Evolutionary conservation across 2,888 invertebrate species (phyloP).

Genomic region (Plebejus melissa): DNA sequence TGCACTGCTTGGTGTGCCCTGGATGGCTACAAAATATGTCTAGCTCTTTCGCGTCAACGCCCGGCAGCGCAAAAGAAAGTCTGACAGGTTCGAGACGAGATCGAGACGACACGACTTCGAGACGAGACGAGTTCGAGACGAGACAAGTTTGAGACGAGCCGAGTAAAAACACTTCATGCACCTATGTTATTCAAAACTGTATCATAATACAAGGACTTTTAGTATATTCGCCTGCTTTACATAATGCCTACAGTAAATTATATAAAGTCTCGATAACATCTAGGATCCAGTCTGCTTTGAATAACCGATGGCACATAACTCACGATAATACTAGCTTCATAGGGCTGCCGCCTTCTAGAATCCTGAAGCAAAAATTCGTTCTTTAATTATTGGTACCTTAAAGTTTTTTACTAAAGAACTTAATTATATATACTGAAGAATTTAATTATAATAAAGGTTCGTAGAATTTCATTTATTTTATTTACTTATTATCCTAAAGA

Average conservation of each 20-base stretch:
- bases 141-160: too few relatives aligned
- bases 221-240: background rate
- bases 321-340: constrained; percentile 6
- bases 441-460: too few relatives aligned
- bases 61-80: too few relatives aligned
- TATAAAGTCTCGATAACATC: constrained; percentile 8
- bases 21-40: too few relatives aligned
- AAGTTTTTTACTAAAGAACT: too few relatives aligned
- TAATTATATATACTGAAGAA: too few relatives aligned
- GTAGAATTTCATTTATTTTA: background rate
- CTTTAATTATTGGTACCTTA: too few relatives aligned
- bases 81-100: too few relatives aligned
- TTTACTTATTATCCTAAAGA: background rate
- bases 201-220: background rate
- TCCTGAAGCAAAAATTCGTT: background rate
- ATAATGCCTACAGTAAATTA: background rate
- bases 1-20: too few relatives aligned
- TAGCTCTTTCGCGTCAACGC: too few relatives aligned
- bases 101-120: too few relatives aligned
- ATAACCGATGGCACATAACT: constrained; percentile 20
- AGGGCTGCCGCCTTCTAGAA: background rate
- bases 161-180: background rate
- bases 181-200: background rate
- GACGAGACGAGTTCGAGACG: too few relatives aligned
- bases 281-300: constrained; percentile 20